Conservation (phyloP, 2,797 vertebrate species). For the Rhinichthys osculus region DNA sequence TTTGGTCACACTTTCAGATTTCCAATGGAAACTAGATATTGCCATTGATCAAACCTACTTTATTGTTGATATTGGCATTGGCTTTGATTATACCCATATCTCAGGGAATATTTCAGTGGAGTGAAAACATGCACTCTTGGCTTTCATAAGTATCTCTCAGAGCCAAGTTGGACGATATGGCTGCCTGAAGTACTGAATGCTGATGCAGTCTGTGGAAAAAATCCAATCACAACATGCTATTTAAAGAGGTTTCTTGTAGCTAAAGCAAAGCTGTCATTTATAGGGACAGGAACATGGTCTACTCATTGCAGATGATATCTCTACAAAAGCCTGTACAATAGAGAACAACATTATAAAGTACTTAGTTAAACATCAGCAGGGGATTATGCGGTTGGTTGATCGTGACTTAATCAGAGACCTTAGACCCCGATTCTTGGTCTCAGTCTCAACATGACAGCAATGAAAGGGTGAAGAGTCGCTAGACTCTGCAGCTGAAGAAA, state of each 20-base stretch:
- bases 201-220: conserved; percentile 21
- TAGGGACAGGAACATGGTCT: conserved; percentile 27
- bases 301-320: conserved; percentile 48
- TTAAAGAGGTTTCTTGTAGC: conserved; percentile 36
- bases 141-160: background rate
- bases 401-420: conserved; percentile 25
- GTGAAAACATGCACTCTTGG: background rate
- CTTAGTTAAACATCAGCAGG: conserved; percentile 55
- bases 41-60: background rate
- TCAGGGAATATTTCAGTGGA: background rate
- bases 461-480: background rate
- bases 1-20: background rate
- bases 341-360: conserved; percentile 35
- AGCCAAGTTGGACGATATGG: background rate
- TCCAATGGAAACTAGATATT: background rate
- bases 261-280: conserved; percentile 50
- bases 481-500: background rate
- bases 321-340: conserved; percentile 41
- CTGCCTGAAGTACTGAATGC: background rate
- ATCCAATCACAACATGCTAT: conserved; percentile 23
- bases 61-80: background rate
- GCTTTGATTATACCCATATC: background rate
- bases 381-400: conserved; percentile 47
- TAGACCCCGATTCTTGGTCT: background rate
- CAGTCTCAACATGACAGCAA: conserved; percentile 15